Percentiles rank a stretch among this genome's conserved stretches.
These are phyloP conservation scores for Tipula confusa DNA, from an alignment of 2,888 invertebrate species.

Conservation along the genomic window DNA sequence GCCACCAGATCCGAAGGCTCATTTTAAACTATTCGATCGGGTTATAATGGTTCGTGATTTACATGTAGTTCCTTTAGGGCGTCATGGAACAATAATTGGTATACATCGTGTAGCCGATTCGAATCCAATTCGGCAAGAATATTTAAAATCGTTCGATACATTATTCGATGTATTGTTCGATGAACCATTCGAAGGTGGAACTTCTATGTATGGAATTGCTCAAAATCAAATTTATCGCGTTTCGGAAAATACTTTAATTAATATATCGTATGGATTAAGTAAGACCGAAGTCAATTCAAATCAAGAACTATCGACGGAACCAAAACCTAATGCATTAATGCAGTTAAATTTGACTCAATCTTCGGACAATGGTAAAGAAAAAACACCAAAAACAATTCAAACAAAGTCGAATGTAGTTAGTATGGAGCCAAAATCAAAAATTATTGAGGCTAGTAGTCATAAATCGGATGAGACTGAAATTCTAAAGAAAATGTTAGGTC, in stretches of 20 bases:
- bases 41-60: conserved; percentile 72
- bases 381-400: not conserved
- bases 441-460: not conserved
- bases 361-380: not conserved
- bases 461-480: conserved; percentile 27
- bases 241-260: conserved; percentile 49
- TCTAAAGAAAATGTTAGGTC: conserved; percentile 28
- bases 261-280: conserved; percentile 50
- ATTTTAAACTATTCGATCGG: conserved; percentile 73
- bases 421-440: not conserved
- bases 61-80: conserved; percentile 72
- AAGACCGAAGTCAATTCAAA: not conserved
- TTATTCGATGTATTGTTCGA: conserved; percentile 82
- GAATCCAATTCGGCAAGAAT: conserved; percentile 51
- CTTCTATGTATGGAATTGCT: conserved; percentile 44
- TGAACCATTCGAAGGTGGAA: conserved; percentile 62
- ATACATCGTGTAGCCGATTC: conserved; percentile 50
- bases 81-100: conserved; percentile 80
- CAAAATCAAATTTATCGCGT: conserved; percentile 49
- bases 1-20: conserved; percentile 64
- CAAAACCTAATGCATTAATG: conserved; percentile 17
- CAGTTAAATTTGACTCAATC: not conserved
- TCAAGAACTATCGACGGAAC: not conserved
- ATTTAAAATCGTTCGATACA: conserved; percentile 55
- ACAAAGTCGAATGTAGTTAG: not conserved